These are phyloP conservation scores for Bellardia pandia DNA, from an alignment of 2,888 invertebrate species.

Conservation along the genomic window DNA sequence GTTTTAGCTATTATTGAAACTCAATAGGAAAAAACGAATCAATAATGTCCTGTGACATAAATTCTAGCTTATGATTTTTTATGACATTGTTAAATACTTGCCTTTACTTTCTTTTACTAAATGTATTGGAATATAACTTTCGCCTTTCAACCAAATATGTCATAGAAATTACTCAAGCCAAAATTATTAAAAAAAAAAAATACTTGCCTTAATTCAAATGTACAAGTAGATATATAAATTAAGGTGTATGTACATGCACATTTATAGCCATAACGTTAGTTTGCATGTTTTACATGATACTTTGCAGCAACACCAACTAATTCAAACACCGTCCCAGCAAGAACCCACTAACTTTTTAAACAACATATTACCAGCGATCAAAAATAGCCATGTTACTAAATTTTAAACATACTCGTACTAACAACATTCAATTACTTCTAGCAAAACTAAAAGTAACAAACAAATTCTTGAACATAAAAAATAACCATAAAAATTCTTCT, in stretches of 20 bases:
- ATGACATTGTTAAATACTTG: no score
- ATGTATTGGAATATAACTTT: no score
- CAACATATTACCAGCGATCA: neutral
- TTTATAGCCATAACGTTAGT: constrained; percentile 14
- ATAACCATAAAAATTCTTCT: constrained; percentile 26
- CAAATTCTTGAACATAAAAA: constrained; percentile 45
- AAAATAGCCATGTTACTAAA: constrained; percentile 31
- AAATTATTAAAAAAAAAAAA: no score
- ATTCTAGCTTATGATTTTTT: no score
- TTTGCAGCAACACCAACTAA: constrained; percentile 53
- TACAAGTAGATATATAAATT: neutral
- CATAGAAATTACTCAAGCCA: no score
- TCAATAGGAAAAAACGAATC: neutral
- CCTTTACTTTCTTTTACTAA: no score
- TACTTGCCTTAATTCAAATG: no score
- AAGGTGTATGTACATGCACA: constrained; percentile 15
- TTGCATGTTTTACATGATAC: constrained; percentile 64
- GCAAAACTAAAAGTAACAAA: constrained; percentile 1
- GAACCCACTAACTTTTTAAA: neutral
- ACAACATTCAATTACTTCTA: neutral
- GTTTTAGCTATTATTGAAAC: no score
- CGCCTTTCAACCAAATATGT: no score
- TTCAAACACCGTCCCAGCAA: neutral
- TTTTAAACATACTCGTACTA: constrained; percentile 7
- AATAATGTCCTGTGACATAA: neutral